phyloP scores from a whole-genome alignment of 2,113 vertebrate genomes.

The Nibea coibor region DNA sequence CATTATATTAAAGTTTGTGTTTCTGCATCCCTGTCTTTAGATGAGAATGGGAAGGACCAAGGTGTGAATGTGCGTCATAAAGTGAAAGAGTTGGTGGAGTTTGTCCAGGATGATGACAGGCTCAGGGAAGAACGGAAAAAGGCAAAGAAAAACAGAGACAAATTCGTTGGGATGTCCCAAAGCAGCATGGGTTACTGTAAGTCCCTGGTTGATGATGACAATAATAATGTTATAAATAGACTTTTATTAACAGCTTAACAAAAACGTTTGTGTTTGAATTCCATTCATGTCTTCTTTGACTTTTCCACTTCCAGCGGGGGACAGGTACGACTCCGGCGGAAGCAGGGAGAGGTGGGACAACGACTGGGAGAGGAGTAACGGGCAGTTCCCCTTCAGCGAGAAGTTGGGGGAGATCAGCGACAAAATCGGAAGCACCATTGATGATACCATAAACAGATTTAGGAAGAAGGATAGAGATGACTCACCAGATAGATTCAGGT shows the following conservation, averaged over 20 bases:
- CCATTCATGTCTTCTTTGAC: not conserved
- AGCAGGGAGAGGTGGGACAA: conserved; percentile 93
- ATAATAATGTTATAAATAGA: no score
- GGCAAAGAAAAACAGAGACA: conserved; percentile 98
- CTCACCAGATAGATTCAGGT: conserved; percentile 97
- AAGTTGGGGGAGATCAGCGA: conserved; percentile 96
- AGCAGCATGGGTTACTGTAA: conserved; percentile 92
- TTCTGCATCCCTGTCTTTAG: conserved; percentile 70
- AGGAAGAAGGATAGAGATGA: conserved; percentile 95
- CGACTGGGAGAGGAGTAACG: conserved; percentile 94
- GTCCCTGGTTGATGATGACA: conserved; percentile 55
- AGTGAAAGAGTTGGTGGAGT: conserved; percentile 96
- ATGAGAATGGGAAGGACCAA: conserved; percentile 98
- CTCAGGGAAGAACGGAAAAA: conserved; percentile 98
- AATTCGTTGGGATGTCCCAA: conserved; percentile 96
- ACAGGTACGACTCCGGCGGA: conserved; percentile 89
- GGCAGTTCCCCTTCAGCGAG: conserved; percentile 95
- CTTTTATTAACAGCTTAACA: not conserved
- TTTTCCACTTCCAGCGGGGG: conserved; percentile 80
- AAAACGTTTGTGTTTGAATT: not conserved
- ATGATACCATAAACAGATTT: conserved; percentile 97
- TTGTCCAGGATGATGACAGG: conserved; percentile 96
- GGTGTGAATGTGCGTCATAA: conserved; percentile 98
- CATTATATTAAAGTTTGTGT: not conserved
- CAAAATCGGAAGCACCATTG: conserved; percentile 98